phyloP scores from a whole-genome alignment of 1,140 invertebrate species.

The Bombus polaris region DNA sequence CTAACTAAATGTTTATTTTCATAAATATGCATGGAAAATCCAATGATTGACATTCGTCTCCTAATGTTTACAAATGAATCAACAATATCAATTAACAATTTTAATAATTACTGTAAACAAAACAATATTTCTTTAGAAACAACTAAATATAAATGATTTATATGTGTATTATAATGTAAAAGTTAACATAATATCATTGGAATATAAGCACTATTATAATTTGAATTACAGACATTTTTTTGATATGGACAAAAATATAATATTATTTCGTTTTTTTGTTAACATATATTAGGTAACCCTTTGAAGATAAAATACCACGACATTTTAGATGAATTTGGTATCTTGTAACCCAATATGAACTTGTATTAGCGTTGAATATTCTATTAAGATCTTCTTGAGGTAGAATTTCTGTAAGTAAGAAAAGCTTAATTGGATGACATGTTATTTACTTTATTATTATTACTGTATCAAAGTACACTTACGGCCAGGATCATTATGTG shows the following conservation, averaged over 20 bases:
- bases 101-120: not conserved
- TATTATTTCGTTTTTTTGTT: constrained; percentile 53
- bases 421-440: constrained; percentile 33
- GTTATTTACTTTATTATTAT: not conserved
- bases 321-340: constrained; percentile 95
- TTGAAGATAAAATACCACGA: constrained; percentile 93
- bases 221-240: not conserved
- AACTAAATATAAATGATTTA: not conserved
- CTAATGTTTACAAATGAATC: not conserved
- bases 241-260: not conserved
- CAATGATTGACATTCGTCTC: not conserved
- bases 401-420: constrained; percentile 84
- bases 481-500: constrained; percentile 97
- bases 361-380: constrained; percentile 80
- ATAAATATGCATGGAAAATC: constrained; percentile 9
- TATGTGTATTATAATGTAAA: not conserved
- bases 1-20: constrained; percentile 15
- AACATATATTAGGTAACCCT: constrained; percentile 88
- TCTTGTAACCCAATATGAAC: constrained; percentile 88
- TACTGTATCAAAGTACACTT: constrained; percentile 68
- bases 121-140: constrained; percentile 2
- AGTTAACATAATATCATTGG: constrained; percentile 15
- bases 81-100: not conserved
- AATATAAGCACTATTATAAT: constrained; percentile 20
- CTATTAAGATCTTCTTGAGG: constrained; percentile 81